These are phyloP conservation scores for Arrhopalites spinosus DNA, from an alignment of 2,888 invertebrate genomes.

Conservation along the genomic window DNA sequence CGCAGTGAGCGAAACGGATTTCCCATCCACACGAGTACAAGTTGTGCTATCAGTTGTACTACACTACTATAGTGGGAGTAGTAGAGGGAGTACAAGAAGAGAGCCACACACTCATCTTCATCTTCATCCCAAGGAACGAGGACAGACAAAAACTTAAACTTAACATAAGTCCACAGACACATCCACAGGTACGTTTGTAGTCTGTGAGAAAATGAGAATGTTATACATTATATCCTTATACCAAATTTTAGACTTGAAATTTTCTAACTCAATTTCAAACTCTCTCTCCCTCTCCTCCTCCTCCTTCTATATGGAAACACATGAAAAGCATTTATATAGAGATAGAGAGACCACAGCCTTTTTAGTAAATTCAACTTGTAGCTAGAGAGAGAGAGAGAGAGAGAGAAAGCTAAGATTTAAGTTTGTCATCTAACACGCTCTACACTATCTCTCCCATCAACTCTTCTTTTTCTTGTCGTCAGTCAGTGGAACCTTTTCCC, in stretches of 20 bases:
- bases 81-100: not conserved
- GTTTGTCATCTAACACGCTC: not conserved
- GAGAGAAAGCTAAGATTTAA: not conserved
- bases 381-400: not conserved
- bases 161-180: not conserved
- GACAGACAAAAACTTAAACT: not conserved
- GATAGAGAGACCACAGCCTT: not conserved
- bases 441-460: not conserved
- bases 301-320: not conserved
- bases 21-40: conserved; percentile 1
- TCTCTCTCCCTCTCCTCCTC: not conserved
- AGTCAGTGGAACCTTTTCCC: conserved; percentile 3
- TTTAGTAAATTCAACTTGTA: not conserved
- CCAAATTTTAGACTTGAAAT: not conserved
- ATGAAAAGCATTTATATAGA: not conserved
- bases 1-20: conserved; percentile 19
- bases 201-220: not conserved
- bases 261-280: conserved; percentile 6
- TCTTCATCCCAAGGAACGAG: not conserved
- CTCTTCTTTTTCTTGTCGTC: not conserved
- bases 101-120: not conserved
- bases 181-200: conserved; percentile 7
- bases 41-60: not conserved
- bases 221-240: not conserved
- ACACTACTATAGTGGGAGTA: not conserved